Percentiles rank a stretch among this genome's conserved stretches.
These are phyloP conservation scores for Podarcis raffonei DNA, from an alignment of 2,113 vertebrate genomes.

Conservation along the genomic window DNA sequence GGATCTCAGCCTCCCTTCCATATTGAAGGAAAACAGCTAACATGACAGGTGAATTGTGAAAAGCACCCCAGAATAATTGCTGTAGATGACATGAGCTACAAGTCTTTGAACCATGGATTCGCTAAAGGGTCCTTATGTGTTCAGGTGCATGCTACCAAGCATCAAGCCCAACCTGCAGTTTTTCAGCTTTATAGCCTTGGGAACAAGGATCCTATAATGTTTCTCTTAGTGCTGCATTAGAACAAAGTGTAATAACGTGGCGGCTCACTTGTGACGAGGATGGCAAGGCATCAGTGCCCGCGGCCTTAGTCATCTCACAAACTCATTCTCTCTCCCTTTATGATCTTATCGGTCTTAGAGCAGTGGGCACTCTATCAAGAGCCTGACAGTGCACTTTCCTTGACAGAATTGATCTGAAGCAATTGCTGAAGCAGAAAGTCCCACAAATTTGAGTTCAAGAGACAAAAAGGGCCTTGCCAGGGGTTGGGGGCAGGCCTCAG, in stretches of 20 bases:
- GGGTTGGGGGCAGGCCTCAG: background rate
- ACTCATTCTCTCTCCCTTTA: slow-evolving; percentile 29
- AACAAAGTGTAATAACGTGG: slow-evolving; percentile 59
- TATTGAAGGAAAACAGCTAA: background rate
- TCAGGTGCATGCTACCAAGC: slow-evolving; percentile 1
- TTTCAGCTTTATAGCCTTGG: slow-evolving; percentile 42
- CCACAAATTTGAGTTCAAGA: background rate
- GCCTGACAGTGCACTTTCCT: slow-evolving; percentile 44
- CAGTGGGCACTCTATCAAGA: slow-evolving; percentile 48
- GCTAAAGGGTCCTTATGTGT: slow-evolving; percentile 36
- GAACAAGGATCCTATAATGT: slow-evolving; percentile 45
- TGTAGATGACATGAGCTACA: background rate
- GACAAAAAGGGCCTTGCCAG: background rate
- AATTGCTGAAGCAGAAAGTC: slow-evolving; percentile 26
- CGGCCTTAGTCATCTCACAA: slow-evolving; percentile 51
- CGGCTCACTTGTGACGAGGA: slow-evolving; percentile 32
- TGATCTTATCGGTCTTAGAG: slow-evolving; percentile 7
- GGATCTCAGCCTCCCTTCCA: background rate
- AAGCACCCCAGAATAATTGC: background rate
- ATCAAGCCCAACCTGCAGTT: background rate
- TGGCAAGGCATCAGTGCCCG: slow-evolving; percentile 51
- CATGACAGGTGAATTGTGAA: background rate
- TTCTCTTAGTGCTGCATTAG: slow-evolving; percentile 60
- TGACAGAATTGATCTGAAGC: slow-evolving; percentile 16
- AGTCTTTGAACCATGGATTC: slow-evolving; percentile 50